Conservation (phyloP, 2,888 invertebrate species). For the Patella pellucida region DNA sequence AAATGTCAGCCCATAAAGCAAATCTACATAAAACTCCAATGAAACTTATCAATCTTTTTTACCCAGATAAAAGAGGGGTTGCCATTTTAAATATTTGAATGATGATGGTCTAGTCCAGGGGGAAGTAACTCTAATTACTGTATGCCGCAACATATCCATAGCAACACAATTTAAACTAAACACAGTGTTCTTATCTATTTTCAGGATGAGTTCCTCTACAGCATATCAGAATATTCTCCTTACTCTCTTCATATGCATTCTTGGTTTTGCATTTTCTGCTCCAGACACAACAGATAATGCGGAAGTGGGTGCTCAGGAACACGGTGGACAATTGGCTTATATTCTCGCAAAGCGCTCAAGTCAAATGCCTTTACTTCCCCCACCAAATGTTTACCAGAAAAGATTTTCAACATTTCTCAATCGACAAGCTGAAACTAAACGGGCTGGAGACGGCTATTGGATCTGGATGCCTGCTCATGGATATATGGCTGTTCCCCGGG, state of each 20-base stretch:
- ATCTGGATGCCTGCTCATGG: conserved; percentile 70
- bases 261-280: conserved; percentile 12
- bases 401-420: conserved; percentile 12
- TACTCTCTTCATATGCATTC: background rate
- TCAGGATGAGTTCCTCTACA: conserved; percentile 1
- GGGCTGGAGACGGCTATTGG: conserved; percentile 50
- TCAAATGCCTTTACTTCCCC: conserved; percentile 41
- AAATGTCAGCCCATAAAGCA: too few species aligned
- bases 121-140: too few species aligned
- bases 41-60: too few species aligned
- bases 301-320: background rate
- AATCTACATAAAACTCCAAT: too few species aligned
- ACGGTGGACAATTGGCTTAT: conserved; percentile 11
- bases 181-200: background rate
- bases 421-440: background rate
- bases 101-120: too few species aligned
- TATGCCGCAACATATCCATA: too few species aligned
- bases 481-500: conserved; percentile 61
- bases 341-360: conserved; percentile 29
- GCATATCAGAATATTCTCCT: conserved; percentile 6
- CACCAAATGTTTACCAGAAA: conserved; percentile 44
- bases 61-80: too few species aligned
- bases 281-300: conserved; percentile 9
- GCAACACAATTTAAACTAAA: too few species aligned
- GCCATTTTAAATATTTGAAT: too few species aligned